phyloP scores from a whole-genome alignment of 2,113 vertebrate genomes.

The Ictidomys tridecemlineatus region DNA sequence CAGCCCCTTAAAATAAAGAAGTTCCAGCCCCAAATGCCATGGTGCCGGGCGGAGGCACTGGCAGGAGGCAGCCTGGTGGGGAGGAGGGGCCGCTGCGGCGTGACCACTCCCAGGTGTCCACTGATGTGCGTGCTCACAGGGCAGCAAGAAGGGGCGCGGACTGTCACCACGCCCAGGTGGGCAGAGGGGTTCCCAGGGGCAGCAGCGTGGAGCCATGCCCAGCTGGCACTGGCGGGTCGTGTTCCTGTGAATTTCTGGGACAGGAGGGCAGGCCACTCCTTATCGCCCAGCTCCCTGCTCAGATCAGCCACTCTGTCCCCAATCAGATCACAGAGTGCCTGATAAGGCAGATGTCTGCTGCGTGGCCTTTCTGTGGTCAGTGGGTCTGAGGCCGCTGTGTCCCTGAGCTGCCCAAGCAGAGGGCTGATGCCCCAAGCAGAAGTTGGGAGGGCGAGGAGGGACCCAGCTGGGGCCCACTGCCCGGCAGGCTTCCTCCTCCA shows the following conservation, averaged over 20 bases:
- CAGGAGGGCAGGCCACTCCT: too few species aligned
- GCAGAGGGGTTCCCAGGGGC: neutral
- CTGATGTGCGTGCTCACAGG: rapidly evolving
- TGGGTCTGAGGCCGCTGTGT: neutral
- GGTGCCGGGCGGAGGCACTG: neutral
- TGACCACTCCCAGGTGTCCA: too few species aligned
- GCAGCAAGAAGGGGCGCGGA: too few species aligned
- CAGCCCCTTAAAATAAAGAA: neutral
- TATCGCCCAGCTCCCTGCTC: neutral
- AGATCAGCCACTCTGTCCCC: neutral
- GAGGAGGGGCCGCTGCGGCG: too few species aligned
- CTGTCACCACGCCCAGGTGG: too few species aligned
- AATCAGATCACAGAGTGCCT: neutral
- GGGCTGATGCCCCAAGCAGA: neutral
- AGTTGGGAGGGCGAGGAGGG: neutral
- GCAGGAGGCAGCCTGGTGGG: neutral
- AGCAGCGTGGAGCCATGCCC: neutral
- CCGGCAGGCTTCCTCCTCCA: too few species aligned
- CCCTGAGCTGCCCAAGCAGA: neutral
- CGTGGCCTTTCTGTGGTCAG: neutral
- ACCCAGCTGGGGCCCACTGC: neutral
- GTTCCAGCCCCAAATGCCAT: neutral
- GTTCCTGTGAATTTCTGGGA: neutral
- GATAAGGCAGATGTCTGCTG: neutral
- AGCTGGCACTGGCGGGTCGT: neutral